Conservation (phyloP, 1,140 invertebrate genomes). For the Ostrea edulis region DNA sequence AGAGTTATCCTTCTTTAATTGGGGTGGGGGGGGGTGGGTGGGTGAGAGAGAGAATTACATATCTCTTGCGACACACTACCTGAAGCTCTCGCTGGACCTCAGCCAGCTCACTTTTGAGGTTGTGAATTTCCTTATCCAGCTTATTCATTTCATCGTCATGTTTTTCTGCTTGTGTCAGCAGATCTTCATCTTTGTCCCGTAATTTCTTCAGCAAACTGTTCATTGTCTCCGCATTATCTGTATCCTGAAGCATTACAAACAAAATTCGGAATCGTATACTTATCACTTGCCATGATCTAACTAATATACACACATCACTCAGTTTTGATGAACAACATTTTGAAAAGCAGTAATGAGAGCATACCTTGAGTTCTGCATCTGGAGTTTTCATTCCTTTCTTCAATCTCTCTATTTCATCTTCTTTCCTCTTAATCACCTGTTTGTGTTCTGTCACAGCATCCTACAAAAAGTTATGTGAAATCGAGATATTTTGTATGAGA, state of each 20-base stretch:
- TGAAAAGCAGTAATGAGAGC: not conserved
- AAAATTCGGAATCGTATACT: not conserved
- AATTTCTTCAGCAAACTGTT: slow-evolving; percentile 59
- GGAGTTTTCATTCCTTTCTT: slow-evolving; percentile 13
- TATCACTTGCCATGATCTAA: not conserved
- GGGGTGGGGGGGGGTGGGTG: too few species aligned
- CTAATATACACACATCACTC: not conserved
- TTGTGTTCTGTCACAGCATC: not conserved
- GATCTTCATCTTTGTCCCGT: slow-evolving; percentile 61
- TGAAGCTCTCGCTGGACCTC: slow-evolving; percentile 54
- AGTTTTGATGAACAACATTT: not conserved
- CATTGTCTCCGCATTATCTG: slow-evolving; percentile 55
- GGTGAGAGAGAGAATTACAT: too few species aligned
- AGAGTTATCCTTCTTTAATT: slow-evolving; percentile 12
- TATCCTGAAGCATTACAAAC: not conserved
- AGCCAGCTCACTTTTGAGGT: slow-evolving; percentile 58
- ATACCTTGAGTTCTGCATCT: slow-evolving; percentile 14
- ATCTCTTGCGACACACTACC: not conserved
- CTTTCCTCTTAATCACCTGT: not conserved
- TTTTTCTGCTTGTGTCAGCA: slow-evolving; percentile 58
- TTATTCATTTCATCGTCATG: slow-evolving; percentile 58
- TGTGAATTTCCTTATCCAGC: slow-evolving; percentile 61
- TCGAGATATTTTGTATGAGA: too few species aligned
- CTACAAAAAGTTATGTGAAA: not conserved
- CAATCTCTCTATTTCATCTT: slow-evolving; percentile 15